phyloP scores from a whole-genome alignment of 2,888 invertebrate species.

The Rhyacophila evoluta region DNA sequence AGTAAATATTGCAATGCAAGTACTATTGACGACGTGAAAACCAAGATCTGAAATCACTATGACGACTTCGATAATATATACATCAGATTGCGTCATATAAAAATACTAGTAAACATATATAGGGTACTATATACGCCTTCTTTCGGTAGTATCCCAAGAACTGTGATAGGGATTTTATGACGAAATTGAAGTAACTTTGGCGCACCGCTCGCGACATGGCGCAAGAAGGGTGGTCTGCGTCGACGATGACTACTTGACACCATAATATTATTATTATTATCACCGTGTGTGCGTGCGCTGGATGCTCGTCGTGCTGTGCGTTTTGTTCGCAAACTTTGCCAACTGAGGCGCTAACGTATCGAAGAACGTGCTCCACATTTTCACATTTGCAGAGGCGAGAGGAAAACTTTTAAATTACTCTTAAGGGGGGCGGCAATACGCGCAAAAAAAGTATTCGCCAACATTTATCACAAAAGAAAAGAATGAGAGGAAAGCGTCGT shows the following conservation, averaged over 20 bases:
- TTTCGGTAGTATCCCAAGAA: too few species aligned
- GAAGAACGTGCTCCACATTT: constrained; percentile 1
- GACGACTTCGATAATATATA: too few species aligned
- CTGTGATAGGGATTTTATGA: too few species aligned
- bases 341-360: constrained; percentile 19
- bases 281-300: not conserved
- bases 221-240: not conserved
- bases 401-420: constrained; percentile 24
- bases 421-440: constrained; percentile 22
- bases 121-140: too few species aligned
- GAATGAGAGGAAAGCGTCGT: constrained; percentile 15
- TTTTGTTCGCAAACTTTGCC: constrained; percentile 22
- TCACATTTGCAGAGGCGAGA: not conserved
- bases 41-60: too few species aligned
- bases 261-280: constrained; percentile 14
- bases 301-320: not conserved
- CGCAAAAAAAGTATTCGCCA: constrained; percentile 23
- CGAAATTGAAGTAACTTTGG: not conserved
- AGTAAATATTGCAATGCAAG: too few species aligned
- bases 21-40: too few species aligned
- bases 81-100: too few species aligned
- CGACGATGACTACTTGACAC: constrained; percentile 6
- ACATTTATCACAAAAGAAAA: constrained; percentile 24
- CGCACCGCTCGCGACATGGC: not conserved
- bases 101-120: too few species aligned